Base-by-base conservation (phyloP, 2,888 invertebrate genomes). In the Drosophila flavopinicola region DNA sequence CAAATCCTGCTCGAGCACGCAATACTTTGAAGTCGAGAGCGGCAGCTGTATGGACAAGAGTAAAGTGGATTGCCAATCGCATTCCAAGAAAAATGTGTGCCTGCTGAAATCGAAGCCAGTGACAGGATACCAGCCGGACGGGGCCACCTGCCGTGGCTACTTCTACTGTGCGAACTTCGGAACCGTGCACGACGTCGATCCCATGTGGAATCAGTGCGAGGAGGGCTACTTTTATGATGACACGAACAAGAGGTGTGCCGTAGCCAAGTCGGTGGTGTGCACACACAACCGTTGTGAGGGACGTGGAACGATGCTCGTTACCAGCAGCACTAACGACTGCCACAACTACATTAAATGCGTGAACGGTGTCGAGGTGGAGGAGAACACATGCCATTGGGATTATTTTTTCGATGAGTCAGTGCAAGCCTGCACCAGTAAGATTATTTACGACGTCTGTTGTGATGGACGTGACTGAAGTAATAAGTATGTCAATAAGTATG, bases 261-360 rank as follows among this genome's bases (percentile, higher is more conserved):
- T 54, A 6, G 70, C 90, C 2, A 39, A 45, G 0, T 38, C 70
- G 1, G 83, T 82, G 11, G 58, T 71, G 4, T 90, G 91, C 67
- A 45, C 37, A 0, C 44, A 77, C 47, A 87, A 90, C 52, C 87
- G 91, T 1, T 90, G 91, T 25, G 90, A 90, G 0, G 89, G 90
- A 6, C 88, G 90, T 2, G 86, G 88, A 2, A 73, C 72, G 0
- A 56, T 47, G 29, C 29, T 75, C 15, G 90, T 90, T 2, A 53
- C 78, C 27, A 83, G 85, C 38, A 74, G 75, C 35, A 67, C 33
- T 0, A 85, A 84, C 29, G 66, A 88, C 37, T 90, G 90, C 35
- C 89, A 85, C 15, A 85, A 88, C 49, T 90, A 71, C 35, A 65
- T 84, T 13, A 29, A 53, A 2, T 90, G 90, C 24, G 51, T 61